Conservation (phyloP, 30 jellyfish, hydroid and myxozoan genomes). For the Hydra vulgaris region DNA sequence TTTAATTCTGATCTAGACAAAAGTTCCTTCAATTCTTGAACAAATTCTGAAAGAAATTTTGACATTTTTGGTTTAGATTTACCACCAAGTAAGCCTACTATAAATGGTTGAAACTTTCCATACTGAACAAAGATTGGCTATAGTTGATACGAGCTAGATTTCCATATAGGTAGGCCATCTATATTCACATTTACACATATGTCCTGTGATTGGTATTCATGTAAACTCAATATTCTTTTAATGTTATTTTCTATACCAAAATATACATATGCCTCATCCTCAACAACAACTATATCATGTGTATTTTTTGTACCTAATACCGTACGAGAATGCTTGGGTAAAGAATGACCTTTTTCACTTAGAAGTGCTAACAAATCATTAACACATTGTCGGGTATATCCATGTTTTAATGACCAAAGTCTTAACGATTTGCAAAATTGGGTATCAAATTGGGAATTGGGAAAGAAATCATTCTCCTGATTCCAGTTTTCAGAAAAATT, state of each 20-base stretch:
- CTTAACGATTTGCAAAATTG: background rate
- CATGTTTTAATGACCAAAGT: background rate
- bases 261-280: background rate
- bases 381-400: background rate
- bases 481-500: background rate
- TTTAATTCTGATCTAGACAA: background rate
- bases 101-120: conserved; percentile 6
- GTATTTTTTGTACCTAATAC: background rate
- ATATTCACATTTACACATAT: conserved; percentile 5
- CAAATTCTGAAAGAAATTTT: conserved; percentile 1
- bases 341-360: background rate
- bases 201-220: background rate
- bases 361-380: background rate
- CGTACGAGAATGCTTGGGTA: conserved; percentile 17
- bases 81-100: conserved; percentile 12
- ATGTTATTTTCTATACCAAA: background rate
- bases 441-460: too few relatives aligned
- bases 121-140: conserved; percentile 13
- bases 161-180: conserved; percentile 9
- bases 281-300: background rate
- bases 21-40: conserved; percentile 6
- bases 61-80: conserved; percentile 5
- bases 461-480: background rate
- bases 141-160: conserved; percentile 3
- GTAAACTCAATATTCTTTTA: background rate